phyloP scores from a whole-genome alignment of 1,140 invertebrate species.

The Hylaeus anthracinus region DNA sequence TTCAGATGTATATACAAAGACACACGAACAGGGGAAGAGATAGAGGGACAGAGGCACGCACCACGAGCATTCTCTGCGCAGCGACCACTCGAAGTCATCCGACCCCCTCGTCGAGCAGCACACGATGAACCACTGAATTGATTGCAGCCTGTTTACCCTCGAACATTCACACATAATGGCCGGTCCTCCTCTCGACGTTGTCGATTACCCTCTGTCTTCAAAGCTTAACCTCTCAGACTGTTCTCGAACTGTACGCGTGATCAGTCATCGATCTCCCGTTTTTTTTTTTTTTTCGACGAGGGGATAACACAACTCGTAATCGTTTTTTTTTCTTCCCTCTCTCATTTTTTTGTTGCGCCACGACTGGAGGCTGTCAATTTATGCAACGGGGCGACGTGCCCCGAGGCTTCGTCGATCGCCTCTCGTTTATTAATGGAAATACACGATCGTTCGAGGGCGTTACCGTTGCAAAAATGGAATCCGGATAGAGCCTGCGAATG shows the following conservation, averaged over 20 bases:
- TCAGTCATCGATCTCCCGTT: slow-evolving; percentile 18
- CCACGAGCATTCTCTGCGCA: slow-evolving; percentile 47
- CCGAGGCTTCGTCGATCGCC: no score
- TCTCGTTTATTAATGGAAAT: no score
- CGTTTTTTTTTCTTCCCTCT: not conserved
- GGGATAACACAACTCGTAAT: not conserved
- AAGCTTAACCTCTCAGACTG: slow-evolving; percentile 53
- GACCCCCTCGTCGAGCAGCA: slow-evolving; percentile 57
- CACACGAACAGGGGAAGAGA: not conserved
- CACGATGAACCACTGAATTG: slow-evolving; percentile 71
- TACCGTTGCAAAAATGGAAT: no score
- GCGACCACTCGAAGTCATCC: slow-evolving; percentile 67
- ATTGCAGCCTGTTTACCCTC: slow-evolving; percentile 72
- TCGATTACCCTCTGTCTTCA: slow-evolving; percentile 61
- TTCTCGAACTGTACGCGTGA: slow-evolving; percentile 24
- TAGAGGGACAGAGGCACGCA: not conserved
- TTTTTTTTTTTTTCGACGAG: not conserved
- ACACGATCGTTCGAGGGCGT: no score
- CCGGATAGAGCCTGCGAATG: no score
- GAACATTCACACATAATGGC: slow-evolving; percentile 62
- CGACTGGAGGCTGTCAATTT: no score
- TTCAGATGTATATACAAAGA: slow-evolving; percentile 45
- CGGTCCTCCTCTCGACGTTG: slow-evolving; percentile 41
- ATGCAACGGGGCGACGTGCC: no score
- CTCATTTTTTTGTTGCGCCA: no score